Evolutionary conservation across 2,797 vertebrate genomes (phyloP).

Genomic region (Tenualosa ilisha): DNA sequence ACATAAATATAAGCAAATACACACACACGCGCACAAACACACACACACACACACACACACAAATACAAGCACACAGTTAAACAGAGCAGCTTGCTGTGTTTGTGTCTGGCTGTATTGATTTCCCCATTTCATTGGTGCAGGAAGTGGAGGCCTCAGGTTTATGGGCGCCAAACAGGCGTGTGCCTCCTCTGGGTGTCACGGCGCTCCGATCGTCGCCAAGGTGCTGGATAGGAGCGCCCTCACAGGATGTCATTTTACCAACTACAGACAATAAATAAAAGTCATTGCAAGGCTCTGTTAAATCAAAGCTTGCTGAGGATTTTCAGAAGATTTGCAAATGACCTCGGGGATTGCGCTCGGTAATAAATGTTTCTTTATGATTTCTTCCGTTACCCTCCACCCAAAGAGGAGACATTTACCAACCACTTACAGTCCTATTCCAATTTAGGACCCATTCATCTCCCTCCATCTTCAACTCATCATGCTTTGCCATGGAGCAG

Average conservation of each 20-base stretch:
- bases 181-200: constrained; percentile 63
- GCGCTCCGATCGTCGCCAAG: background rate
- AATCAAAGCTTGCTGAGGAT: constrained; percentile 92
- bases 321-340: constrained; percentile 92
- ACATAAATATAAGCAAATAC: background rate
- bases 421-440: constrained; percentile 57
- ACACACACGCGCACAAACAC: background rate
- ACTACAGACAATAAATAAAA: constrained; percentile 95
- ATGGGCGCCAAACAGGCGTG: constrained; percentile 82
- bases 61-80: constrained; percentile 56
- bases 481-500: constrained; percentile 41
- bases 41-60: background rate
- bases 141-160: constrained; percentile 68
- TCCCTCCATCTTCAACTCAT: constrained; percentile 29
- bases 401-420: constrained; percentile 58
- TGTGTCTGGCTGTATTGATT: constrained; percentile 83
- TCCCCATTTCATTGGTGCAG: constrained; percentile 83
- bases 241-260: constrained; percentile 83
- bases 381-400: constrained; percentile 52
- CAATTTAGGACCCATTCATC: constrained; percentile 52
- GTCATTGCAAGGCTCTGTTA: constrained; percentile 89
- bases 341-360: constrained; percentile 82
- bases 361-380: constrained; percentile 63
- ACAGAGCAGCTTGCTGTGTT: constrained; percentile 78
- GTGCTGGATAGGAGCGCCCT: background rate